Conservation (phyloP, 2,113 vertebrate genomes). For the Amphilophus citrinellus region DNA sequence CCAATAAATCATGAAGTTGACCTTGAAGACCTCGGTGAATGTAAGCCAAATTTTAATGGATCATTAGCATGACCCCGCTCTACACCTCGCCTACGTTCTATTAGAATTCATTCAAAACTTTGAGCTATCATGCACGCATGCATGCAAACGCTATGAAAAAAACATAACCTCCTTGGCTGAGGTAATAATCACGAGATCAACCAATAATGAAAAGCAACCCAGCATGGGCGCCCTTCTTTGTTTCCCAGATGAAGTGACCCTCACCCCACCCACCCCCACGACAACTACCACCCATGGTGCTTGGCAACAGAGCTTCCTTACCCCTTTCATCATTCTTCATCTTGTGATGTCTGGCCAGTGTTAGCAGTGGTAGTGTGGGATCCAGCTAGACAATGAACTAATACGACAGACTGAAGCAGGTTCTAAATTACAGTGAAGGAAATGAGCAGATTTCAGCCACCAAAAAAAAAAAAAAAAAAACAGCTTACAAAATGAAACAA, state of each 20-base stretch:
- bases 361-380: neutral
- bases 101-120: too few species aligned
- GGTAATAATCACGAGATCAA: neutral
- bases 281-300: neutral
- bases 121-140: too few species aligned
- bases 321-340: slow-evolving; percentile 10
- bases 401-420: neutral
- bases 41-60: too few species aligned
- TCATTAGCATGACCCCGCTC: too few species aligned
- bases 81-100: too few species aligned
- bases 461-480: neutral
- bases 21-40: too few species aligned
- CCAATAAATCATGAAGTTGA: too few species aligned
- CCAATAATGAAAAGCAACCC: neutral
- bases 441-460: neutral
- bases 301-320: neutral
- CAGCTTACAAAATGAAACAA: neutral
- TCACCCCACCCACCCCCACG: neutral
- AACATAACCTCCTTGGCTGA: too few species aligned
- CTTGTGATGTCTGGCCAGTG: neutral
- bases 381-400: neutral
- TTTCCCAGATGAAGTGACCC: neutral
- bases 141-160: too few species aligned
- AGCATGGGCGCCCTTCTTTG: neutral
- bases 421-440: neutral